Evolutionary conservation across 2,113 vertebrate species (phyloP), one percentile per base, ranked within the genome.

Genomic region (Galemys pyrenaicus): DNA sequence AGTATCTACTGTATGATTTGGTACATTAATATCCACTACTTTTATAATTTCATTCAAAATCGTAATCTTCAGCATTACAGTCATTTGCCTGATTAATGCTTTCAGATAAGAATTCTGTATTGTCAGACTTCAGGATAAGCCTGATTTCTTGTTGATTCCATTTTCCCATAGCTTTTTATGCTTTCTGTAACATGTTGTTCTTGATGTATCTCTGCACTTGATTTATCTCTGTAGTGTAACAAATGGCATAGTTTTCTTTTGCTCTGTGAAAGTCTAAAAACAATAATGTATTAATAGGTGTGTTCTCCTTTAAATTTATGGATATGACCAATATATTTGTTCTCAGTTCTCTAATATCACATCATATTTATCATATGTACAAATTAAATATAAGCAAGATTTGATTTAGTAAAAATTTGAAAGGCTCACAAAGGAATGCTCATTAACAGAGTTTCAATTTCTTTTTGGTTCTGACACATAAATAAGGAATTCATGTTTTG

Each of bases 41-140:
- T 92, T 39, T n/a, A 60, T 41, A 92, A 83, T 64, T 83, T 94
- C 32, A 79, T 73, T 94, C 81, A 74, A 13, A 77, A 87, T 71
- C 46, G 10, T 58, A 88, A 4, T 58, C 73, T 56, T 71, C 44
- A 85, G n/a, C 60, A 77, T 71, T 86, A 70, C 35, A 90, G 17
- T 71, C 74, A 28, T 37, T 75, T 94, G 37, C 81, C 13, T 46
- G 16, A 12, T 84, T 65, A n/a, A 73, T 65, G 39, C 16, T 93
- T 87, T 68, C 41, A 26, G 28, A 87, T 9, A 54, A 32, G 39
- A 67, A 13, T 0, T 32, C 20, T 74, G 35, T 64, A 39, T n/a
- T 85, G n/a, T 84, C 41, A 91, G 15, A 73, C n/a, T 11, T 73
- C 37, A 64, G 9, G n/a, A 41, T 62, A 68, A 56, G 1, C 16